Conservation (phyloP, 2,797 vertebrate species). For the Pipistrellus kuhlii region DNA sequence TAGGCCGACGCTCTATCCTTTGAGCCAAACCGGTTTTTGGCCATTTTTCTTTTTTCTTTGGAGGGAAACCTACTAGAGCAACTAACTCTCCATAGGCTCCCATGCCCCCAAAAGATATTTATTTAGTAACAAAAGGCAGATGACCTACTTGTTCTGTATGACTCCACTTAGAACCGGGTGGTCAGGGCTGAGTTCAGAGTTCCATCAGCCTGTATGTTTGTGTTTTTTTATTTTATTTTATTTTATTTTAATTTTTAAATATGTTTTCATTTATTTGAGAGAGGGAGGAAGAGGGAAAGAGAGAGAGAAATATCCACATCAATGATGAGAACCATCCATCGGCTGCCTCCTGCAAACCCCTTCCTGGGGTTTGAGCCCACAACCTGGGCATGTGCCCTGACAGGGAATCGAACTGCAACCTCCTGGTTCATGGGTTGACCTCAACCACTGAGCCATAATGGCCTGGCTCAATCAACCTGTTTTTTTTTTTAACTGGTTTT, state of each 20-base stretch:
- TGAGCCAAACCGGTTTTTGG: no score
- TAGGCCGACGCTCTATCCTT: no score
- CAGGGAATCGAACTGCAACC: no score
- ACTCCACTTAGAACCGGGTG: neutral
- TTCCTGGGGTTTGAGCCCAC: no score
- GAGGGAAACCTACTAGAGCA: neutral
- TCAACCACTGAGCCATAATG: no score
- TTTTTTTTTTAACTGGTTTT: slow-evolving; percentile 9
- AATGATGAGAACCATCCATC: neutral
- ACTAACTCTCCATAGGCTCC: neutral
- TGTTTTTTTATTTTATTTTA: no score
- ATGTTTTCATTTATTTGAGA: no score
- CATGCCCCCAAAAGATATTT: neutral
- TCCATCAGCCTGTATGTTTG: neutral
- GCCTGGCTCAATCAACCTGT: no score
- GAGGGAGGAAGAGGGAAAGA: no score
- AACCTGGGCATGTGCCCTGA: no score
- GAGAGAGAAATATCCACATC: neutral
- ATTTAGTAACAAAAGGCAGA: slow-evolving; percentile 3
- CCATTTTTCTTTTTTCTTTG: neutral
- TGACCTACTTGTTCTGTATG: neutral
- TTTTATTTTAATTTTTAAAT: no score
- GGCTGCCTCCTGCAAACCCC: neutral
- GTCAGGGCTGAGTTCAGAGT: neutral
- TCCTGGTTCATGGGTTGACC: no score